A percentile compares a stretch with the other conserved stretches of the same genome.
These are phyloP conservation scores for Drosophila ochracea DNA, from an alignment of 2,888 invertebrate species.

Conservation along the genomic window DNA sequence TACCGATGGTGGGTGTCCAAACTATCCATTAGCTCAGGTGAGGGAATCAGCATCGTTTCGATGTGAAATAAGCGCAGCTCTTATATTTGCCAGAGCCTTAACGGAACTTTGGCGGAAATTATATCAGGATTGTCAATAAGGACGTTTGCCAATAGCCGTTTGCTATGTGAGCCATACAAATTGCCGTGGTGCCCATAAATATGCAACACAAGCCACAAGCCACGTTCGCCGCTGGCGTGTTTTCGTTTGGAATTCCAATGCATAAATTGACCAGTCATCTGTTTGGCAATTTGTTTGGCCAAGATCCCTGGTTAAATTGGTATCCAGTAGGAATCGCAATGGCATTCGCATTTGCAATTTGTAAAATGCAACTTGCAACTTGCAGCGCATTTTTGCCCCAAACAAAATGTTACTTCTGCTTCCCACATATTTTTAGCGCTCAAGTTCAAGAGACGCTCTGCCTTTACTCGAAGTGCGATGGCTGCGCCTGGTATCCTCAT, in stretches of 20 bases:
- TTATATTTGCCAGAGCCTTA: not conserved
- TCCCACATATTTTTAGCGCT: not conserved
- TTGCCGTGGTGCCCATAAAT: slow-evolving; percentile 68
- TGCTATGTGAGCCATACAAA: slow-evolving; percentile 62
- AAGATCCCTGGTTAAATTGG: slow-evolving; percentile 52
- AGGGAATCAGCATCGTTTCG: not conserved
- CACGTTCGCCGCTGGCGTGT: slow-evolving; percentile 33
- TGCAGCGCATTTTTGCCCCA: not conserved
- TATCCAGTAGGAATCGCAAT: slow-evolving; percentile 50
- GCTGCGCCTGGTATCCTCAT: not conserved
- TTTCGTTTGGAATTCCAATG: slow-evolving; percentile 51
- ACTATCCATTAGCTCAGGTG: not conserved
- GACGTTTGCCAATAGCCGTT: slow-evolving; percentile 42
- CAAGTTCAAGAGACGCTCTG: not conserved
- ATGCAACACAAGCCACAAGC: slow-evolving; percentile 68
- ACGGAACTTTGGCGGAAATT: slow-evolving; percentile 39
- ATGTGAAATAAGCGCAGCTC: not conserved
- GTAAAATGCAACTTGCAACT: slow-evolving; percentile 21
- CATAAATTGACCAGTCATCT: slow-evolving; percentile 60
- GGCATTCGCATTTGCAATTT: slow-evolving; percentile 1
- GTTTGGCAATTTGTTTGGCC: slow-evolving; percentile 53
- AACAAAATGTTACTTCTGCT: not conserved
- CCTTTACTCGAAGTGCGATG: not conserved
- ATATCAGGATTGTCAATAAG: slow-evolving; percentile 38
- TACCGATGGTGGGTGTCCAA: not conserved